These are phyloP conservation scores for Lasioglossum calceatum DNA, from an alignment of 2,888 invertebrate genomes.

Conservation along the genomic window DNA sequence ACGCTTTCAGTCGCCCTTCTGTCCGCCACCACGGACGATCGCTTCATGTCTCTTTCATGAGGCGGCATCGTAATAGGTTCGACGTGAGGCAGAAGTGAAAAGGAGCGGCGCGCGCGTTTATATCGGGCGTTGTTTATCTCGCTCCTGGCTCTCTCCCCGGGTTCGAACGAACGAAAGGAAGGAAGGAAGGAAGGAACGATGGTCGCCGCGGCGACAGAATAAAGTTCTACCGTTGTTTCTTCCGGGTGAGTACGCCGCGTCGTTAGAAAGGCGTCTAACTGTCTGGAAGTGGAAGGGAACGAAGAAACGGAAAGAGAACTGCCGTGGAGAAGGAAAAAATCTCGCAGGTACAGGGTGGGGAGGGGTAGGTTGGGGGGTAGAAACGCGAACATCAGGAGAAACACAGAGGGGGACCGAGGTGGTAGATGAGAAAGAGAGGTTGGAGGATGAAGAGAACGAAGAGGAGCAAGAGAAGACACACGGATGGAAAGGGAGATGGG, in stretches of 20 bases:
- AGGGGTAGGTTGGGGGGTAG: not conserved
- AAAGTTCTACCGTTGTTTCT: conserved; percentile 76
- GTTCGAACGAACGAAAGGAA: not conserved
- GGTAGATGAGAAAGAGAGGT: not conserved
- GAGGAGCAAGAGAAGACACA: conserved; percentile 23
- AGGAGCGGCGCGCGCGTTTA: conserved; percentile 62
- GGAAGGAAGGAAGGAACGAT: conserved; percentile 49
- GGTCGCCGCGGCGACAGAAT: conserved; percentile 64
- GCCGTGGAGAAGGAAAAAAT: conserved; percentile 16
- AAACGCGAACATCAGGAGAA: conserved; percentile 13
- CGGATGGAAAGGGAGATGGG: not conserved
- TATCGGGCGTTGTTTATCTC: conserved; percentile 72
- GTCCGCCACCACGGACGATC: conserved; percentile 54
- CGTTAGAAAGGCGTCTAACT: conserved; percentile 76
- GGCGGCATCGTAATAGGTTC: conserved; percentile 72
- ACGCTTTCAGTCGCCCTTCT: conserved; percentile 47
- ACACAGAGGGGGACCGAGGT: not conserved
- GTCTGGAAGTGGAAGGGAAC: conserved; percentile 70
- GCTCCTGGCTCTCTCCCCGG: conserved; percentile 29
- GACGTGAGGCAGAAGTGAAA: conserved; percentile 72
- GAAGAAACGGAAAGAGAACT: conserved; percentile 42
- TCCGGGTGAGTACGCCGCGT: conserved; percentile 74
- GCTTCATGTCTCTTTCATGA: conserved; percentile 75
- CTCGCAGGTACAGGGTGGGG: not conserved
- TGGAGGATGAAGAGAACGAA: conserved; percentile 25